A percentile compares a stretch with the other conserved stretches of the same genome.
These are phyloP conservation scores for Dendroctonus valens DNA, from an alignment of 1,140 invertebrate genomes.

Conservation along the genomic window DNA sequence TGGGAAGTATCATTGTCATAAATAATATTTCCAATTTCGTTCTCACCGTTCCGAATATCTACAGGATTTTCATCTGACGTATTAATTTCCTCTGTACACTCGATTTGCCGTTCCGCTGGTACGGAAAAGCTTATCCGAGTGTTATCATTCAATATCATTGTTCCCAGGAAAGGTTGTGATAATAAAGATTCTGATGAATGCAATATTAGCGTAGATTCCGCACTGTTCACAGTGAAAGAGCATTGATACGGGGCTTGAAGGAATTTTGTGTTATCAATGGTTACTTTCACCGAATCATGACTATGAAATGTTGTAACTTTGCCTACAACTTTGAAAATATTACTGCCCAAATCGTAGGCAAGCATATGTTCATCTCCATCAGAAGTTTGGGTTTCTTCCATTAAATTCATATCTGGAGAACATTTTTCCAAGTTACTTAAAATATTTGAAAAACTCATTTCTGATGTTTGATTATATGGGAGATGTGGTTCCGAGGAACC, in stretches of 20 bases:
- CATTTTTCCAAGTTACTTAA: slow-evolving; percentile 29
- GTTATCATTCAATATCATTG: slow-evolving; percentile 23
- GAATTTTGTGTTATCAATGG: slow-evolving; percentile 38
- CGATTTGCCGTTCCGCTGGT: not conserved
- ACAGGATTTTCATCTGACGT: not conserved
- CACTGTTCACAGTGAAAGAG: slow-evolving; percentile 28
- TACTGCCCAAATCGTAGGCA: slow-evolving; percentile 35
- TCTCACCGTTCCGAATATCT: not conserved
- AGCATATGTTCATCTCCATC: slow-evolving; percentile 12
- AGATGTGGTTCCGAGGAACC: not conserved
- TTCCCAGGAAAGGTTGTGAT: slow-evolving; percentile 7
- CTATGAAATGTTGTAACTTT: slow-evolving; percentile 36
- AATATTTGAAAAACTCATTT: slow-evolving; percentile 22
- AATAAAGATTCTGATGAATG: slow-evolving; percentile 21
- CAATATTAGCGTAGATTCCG: slow-evolving; percentile 28
- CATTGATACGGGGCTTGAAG: slow-evolving; percentile 27
- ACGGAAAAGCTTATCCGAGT: slow-evolving; percentile 34
- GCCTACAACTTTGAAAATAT: slow-evolving; percentile 33
- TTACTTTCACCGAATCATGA: slow-evolving; percentile 37
- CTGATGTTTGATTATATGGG: not conserved
- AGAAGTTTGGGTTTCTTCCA: slow-evolving; percentile 19
- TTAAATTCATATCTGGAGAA: slow-evolving; percentile 17
- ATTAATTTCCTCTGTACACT: not conserved
- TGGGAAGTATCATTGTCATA: not conserved
- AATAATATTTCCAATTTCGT: not conserved